Base-by-base conservation (phyloP, 2,888 invertebrate genomes). In the Leuctra nigra region DNA sequence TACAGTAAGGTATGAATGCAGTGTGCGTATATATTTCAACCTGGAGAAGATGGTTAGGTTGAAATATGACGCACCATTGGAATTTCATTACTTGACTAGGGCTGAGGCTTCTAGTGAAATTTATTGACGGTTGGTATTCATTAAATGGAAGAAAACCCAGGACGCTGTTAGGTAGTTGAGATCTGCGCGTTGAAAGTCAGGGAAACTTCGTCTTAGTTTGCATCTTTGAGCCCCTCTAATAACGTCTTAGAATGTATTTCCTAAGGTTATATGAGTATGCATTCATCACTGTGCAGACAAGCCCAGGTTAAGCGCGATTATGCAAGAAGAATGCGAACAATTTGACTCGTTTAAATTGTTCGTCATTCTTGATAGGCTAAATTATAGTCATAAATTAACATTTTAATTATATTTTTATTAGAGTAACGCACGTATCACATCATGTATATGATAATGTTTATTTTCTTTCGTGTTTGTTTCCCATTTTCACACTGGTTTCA, bases 61-160 rank as follows among this genome's bases (percentile, higher is more conserved):
- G 50, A 50, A 50, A 50, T 50, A 50, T 50, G 50, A 50, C 35
- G 50, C 50, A 50, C 50, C 50, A 50, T 50, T 33, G 50, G 50
- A 50, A 50, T 50, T 50, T 50, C 50, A 50, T 50, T 50, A 50
- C 50, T 50, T 22, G 50, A 13, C 35, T 50, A n/a, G 35, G 11
- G n/a, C n/a, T 18, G 50, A 33, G 35, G 33, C 50, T 33, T 33
- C 48, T 33, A 35, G 35, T 22, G 50, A 50, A 50, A 50, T 50
- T 50, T 50, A 50, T 50, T 50, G 50, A 50, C 50, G 50, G 50
- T 50, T 50, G 50, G 50, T 50, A 50, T 50, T 50, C 50, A 50
- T 50, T 50, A 50, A 50, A 50, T 50, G 50, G 50, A 50, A 50
- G 50, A 35, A 50, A 50, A 35, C 47, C 47, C n/a, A n/a, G n/a